Percentiles rank a stretch among this genome's conserved stretches.
phyloP scores from a whole-genome alignment of 2,888 invertebrate species.

The Mayetiola destructor region DNA sequence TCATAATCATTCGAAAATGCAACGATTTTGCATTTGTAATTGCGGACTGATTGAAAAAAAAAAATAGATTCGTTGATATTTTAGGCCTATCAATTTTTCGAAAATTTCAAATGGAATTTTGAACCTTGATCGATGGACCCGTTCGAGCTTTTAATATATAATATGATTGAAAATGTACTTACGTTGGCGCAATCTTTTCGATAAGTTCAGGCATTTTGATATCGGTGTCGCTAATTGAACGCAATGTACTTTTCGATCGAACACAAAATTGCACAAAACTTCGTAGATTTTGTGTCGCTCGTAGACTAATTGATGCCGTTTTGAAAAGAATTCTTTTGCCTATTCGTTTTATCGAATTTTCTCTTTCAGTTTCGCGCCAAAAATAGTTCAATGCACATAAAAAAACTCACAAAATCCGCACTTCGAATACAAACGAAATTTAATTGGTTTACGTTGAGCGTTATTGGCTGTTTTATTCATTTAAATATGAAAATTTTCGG shows the following conservation, averaged over 20 bases:
- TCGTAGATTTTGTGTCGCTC: conserved; percentile 9
- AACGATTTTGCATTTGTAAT: too few relatives aligned
- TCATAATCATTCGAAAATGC: too few relatives aligned
- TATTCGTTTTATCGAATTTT: background rate
- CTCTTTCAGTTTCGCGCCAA: background rate
- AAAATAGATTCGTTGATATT: too few relatives aligned
- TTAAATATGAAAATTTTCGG: too few relatives aligned
- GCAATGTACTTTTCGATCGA: background rate
- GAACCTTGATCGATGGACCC: too few relatives aligned
- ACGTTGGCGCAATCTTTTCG: conserved; percentile 15
- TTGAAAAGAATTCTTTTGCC: background rate
- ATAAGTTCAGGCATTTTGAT: conserved; percentile 18
- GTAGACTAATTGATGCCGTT: background rate
- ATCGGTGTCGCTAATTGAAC: background rate
- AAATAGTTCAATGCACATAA: background rate
- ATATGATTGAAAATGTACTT: conserved; percentile 14
- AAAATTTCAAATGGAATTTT: too few relatives aligned
- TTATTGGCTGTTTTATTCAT: background rate
- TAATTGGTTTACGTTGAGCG: conserved; percentile 9
- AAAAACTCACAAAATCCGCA: conserved; percentile 14
- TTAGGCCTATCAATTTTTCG: too few relatives aligned
- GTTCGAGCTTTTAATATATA: background rate
- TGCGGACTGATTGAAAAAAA: too few relatives aligned
- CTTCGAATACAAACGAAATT: conserved; percentile 11
- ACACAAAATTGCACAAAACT: conserved; percentile 7